Evolutionary conservation across 1,140 invertebrate species (phyloP), one percentile per base, ranked within the genome.

Genomic region (Spodoptera litura): DNA sequence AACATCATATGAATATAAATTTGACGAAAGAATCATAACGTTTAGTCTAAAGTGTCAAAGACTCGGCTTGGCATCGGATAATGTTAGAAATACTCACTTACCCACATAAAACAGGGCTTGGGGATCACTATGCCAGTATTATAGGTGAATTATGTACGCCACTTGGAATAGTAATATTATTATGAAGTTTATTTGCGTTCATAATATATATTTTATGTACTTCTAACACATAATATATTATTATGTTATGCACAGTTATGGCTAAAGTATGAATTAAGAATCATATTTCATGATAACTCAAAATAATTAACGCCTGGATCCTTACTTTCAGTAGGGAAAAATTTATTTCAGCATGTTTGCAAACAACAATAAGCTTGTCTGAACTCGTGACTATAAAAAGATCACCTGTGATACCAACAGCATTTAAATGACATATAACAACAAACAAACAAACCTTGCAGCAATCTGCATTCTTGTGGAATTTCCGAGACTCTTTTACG

Each of bases 31-130:
- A n/a, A 70, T 4, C 49, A 70, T 70, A 31, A 70, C 15, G 51
- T 13, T 6, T 8, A 44, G 31, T 35, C 27, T 56, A 27, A 13
- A 44, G 56, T 77, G 74, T 56, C 61, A 77, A 77, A 35, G 61
- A 66, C 51, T 66, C 62, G 62, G 62, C 61, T 77, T 77, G 74
- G 49, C 52, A 77, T 68, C 74, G 58, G 52, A 44, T 66, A 68
- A 77, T 55, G 74, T 49, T 64, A 13, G 27, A n/a, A 55, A 53
- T 35, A 53, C 49, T 70, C 31, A 55, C 13, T 70, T 53, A 70
- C 49, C 44, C 53, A 51, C 66, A 70, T 70, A 53, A 70, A 52
- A 70, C 52, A 52, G 49, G 66, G 25, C 49, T n/a, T 52, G 12
- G 66, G 66, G 49, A 53, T 52, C 66, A 70, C 66, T 70, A 53